phyloP scores from a whole-genome alignment of 2,113 vertebrate species.

The Martes martes region DNA sequence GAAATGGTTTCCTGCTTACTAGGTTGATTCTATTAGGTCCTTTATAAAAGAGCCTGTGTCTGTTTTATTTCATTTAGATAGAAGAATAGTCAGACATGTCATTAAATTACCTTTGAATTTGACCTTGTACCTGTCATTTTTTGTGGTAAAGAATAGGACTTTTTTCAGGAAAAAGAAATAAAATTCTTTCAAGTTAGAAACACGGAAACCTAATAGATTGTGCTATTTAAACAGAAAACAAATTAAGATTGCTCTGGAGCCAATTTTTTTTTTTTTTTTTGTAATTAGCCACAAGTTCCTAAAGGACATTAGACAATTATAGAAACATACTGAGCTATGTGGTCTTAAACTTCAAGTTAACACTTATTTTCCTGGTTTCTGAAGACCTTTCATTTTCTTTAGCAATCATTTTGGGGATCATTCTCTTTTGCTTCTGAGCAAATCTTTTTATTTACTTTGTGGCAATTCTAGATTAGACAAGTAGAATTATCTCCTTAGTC shows the following conservation, averaged over 20 bases:
- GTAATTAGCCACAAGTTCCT: constrained; percentile 67
- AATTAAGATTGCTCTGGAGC: constrained; percentile 57
- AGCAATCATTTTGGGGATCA: background rate
- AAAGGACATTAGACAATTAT: constrained; percentile 73
- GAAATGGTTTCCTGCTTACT: constrained; percentile 52
- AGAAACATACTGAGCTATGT: constrained; percentile 68
- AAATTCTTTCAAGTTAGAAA: constrained; percentile 64
- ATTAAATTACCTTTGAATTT: constrained; percentile 66
- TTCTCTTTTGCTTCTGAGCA: constrained; percentile 1
- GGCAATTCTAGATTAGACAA: background rate
- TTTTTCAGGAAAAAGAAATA: constrained; percentile 56
- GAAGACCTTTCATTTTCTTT: constrained; percentile 57
- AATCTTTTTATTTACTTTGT: constrained; percentile 37
- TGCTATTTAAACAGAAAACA: constrained; percentile 73
- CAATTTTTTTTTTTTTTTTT: constrained; percentile 49
- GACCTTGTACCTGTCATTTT: constrained; percentile 64
- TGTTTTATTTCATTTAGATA: constrained; percentile 58
- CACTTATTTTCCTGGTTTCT: constrained; percentile 60
- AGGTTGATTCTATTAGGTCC: constrained; percentile 45
- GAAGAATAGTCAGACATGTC: constrained; percentile 51
- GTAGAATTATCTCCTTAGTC: background rate
- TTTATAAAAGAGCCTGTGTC: constrained; percentile 44
- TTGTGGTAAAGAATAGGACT: constrained; percentile 52
- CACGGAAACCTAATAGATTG: constrained; percentile 52
- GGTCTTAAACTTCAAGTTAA: constrained; percentile 62